Evolutionary conservation across 30 jellyfish, hydroid and myxozoan species (phyloP).

Genomic region (Sanderia malayensis): DNA sequence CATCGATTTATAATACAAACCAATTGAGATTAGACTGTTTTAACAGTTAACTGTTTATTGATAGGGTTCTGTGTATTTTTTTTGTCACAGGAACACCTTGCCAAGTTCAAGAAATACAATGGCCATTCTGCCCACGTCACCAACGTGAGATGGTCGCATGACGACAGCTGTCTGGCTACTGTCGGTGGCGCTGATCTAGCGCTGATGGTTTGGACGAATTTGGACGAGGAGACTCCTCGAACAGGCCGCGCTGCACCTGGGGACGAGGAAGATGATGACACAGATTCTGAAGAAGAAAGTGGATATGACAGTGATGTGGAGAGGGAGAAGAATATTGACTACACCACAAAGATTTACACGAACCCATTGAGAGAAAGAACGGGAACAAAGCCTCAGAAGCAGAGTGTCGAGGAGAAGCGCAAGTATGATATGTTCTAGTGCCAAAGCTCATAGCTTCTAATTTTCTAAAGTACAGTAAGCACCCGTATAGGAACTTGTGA

Average conservation of each 20-base stretch:
- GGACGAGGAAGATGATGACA: constrained; percentile 62
- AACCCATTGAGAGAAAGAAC: constrained; percentile 61
- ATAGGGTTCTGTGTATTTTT: too few species aligned
- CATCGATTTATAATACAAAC: too few species aligned
- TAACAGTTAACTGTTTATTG: too few species aligned
- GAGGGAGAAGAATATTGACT: constrained; percentile 88
- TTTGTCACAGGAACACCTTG: constrained; percentile 67
- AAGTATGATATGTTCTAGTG: too few species aligned
- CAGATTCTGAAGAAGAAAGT: constrained; percentile 94
- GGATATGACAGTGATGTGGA: constrained; percentile 98
- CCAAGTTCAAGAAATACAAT: constrained; percentile 84
- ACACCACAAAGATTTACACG: constrained; percentile 69
- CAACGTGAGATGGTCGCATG: constrained; percentile 91
- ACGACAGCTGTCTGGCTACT: constrained; percentile 69
- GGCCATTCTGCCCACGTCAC: constrained; percentile 98
- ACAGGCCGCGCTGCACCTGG: constrained; percentile 17
- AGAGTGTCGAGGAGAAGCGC: constrained; percentile 49
- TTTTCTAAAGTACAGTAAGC: too few species aligned
- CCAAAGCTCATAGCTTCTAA: too few species aligned
- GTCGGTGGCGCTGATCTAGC: constrained; percentile 98
- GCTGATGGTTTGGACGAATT: constrained; percentile 79
- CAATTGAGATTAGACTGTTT: too few species aligned
- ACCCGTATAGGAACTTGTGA: too few species aligned
- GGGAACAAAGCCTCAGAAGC: constrained; percentile 85
- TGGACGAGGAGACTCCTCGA: constrained; percentile 54